Base-by-base conservation (phyloP, 2,797 vertebrate species). In the Neosilurus hyrtlii region DNA sequence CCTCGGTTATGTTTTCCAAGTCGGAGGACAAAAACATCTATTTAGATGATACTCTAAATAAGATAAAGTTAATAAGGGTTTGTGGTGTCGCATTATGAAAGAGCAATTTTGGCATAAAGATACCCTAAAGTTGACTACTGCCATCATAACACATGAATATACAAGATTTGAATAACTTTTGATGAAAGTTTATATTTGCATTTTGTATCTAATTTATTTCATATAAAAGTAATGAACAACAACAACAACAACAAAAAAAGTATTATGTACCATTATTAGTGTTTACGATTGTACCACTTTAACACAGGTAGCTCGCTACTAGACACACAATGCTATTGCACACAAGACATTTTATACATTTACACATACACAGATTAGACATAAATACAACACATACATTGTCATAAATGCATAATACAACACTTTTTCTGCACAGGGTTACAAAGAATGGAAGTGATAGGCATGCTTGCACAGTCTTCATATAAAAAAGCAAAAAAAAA, bases 241-340 rank as follows among this genome's bases (percentile, higher is more conserved):
- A 30, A 30, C 30, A 30, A 30, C 30, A 30, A 30, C 30, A 43
- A 43, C 93, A 89, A 94, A 92, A 94, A 91, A 92, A 92, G 7
- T 86, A 91, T 91, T 90, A 92, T 94, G 94, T 95, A 95, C 94
- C 94, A 93, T 92, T 91, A 93, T 93, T 95, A 95, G 94, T 95
- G 94, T 95, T 95, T 94, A 90, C 90, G 88, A 93, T 92, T 93
- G 94, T 95, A 95, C 93, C 94, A 88, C 89, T 91, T 92, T 89
- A 91, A 93, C 91, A 94, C 90, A 94, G 93, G 92, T 91, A 94
- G 93, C 92, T 91, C 93, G 93, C 93, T 94, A 94, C 91, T 91
- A 87, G 89, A 94, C 92, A 94, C 90, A 93, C 87, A 94, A 93
- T 88, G 92, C 93, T 95, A 95, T 95, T 95, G 94, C 94, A 95